phyloP scores from a whole-genome alignment of 30 jellyfish, hydroid and myxozoan species.

The Mastigias papua region DNA sequence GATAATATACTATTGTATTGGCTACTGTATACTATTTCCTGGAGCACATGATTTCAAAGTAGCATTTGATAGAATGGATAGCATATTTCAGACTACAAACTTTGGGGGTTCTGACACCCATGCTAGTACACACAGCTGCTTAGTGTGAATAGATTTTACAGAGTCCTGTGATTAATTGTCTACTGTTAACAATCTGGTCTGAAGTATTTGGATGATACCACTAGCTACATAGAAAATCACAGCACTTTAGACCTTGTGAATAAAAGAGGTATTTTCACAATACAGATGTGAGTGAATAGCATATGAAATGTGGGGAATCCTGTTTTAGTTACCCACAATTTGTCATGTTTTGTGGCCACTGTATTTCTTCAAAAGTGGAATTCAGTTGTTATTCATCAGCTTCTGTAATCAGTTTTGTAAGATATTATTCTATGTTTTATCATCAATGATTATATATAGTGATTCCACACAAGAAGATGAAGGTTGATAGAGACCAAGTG shows the following conservation, averaged over 20 bases:
- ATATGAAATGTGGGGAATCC: background rate
- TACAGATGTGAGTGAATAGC: background rate
- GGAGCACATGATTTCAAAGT: background rate
- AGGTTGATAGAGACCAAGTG: background rate
- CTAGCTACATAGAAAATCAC: too few relatives aligned
- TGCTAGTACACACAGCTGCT: too few relatives aligned
- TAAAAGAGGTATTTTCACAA: background rate
- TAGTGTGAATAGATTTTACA: too few relatives aligned
- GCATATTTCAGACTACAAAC: too few relatives aligned
- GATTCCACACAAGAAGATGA: background rate
- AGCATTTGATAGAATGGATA: background rate
- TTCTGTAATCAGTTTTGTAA: background rate
- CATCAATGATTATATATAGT: background rate
- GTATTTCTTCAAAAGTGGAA: background rate
- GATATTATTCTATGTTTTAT: background rate
- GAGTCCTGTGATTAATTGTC: too few relatives aligned
- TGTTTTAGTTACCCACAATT: background rate
- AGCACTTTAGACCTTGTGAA: too few relatives aligned
- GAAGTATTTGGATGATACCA: too few relatives aligned
- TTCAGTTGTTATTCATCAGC: background rate
- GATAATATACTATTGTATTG: too few relatives aligned
- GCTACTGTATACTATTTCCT: background rate
- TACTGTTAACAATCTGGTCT: too few relatives aligned
- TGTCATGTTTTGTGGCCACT: background rate
- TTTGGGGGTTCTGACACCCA: too few relatives aligned